phyloP scores from a whole-genome alignment of 2,888 invertebrate species.

The Merodon equestris region DNA sequence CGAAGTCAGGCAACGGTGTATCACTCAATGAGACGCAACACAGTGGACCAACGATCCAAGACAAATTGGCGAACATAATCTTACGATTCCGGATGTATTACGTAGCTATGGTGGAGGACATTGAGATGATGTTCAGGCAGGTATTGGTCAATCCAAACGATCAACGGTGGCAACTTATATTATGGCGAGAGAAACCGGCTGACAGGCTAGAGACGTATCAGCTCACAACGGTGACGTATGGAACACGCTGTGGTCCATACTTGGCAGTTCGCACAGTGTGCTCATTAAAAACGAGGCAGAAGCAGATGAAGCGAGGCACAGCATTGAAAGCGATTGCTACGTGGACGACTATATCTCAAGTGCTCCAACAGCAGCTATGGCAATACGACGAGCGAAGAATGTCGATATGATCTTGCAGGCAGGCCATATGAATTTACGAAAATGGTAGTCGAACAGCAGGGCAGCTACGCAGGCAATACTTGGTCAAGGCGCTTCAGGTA shows the following conservation, averaged over 20 bases:
- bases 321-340: constrained; percentile 29
- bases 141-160: constrained; percentile 16
- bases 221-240: constrained; percentile 38
- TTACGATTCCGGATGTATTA: constrained; percentile 20
- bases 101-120: constrained; percentile 21
- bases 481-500: constrained; percentile 6
- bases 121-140: constrained; percentile 33
- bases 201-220: constrained; percentile 12
- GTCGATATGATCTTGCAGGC: neutral
- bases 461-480: constrained; percentile 2
- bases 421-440: constrained; percentile 27
- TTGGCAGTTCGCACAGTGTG: constrained; percentile 15
- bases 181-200: constrained; percentile 25
- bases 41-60: constrained; percentile 15
- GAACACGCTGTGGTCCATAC: constrained; percentile 28
- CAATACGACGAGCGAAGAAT: constrained; percentile 22
- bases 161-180: constrained; percentile 24
- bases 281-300: constrained; percentile 1
- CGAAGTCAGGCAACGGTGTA: constrained; percentile 8
- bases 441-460: constrained; percentile 19
- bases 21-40: constrained; percentile 14
- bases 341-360: constrained; percentile 33
- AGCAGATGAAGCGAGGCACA: constrained; percentile 25
- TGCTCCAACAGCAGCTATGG: constrained; percentile 27
- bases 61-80: constrained; percentile 32